These are phyloP conservation scores for Lochmaea capreae DNA, from an alignment of 2,888 invertebrate species.

Conservation along the genomic window DNA sequence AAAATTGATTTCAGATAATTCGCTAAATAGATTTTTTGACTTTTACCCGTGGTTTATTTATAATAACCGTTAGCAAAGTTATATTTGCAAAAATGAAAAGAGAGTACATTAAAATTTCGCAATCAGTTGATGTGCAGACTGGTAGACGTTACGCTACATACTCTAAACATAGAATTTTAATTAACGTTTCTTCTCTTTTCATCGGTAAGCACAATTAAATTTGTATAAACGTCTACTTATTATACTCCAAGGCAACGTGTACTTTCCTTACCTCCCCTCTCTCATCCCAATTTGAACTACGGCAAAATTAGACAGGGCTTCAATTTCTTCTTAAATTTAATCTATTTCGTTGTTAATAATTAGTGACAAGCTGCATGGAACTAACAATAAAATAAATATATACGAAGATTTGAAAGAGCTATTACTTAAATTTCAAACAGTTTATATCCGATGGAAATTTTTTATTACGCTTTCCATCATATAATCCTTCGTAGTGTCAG, in stretches of 20 bases:
- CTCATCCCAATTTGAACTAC: slow-evolving; percentile 34
- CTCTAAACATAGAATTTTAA: slow-evolving; percentile 36
- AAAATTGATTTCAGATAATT: too few species aligned
- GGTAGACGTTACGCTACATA: slow-evolving; percentile 28
- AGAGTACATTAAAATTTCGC: slow-evolving; percentile 4
- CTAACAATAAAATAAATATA: too few species aligned
- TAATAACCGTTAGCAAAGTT: background rate
- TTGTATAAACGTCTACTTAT: slow-evolving; percentile 40
- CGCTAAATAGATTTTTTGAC: background rate
- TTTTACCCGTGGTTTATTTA: background rate
- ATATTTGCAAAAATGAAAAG: background rate
- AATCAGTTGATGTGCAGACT: slow-evolving; percentile 12
- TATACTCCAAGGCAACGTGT: slow-evolving; percentile 39
- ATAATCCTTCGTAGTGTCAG: too few species aligned
- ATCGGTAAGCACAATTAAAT: slow-evolving; percentile 42
- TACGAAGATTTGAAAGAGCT: too few species aligned
- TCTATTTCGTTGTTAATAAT: too few species aligned
- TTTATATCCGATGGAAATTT: too few species aligned
- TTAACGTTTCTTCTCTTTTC: slow-evolving; percentile 43
- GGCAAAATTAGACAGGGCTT: slow-evolving; percentile 28
- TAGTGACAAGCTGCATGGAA: too few species aligned
- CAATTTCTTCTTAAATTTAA: background rate
- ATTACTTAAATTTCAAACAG: too few species aligned
- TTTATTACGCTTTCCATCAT: too few species aligned
- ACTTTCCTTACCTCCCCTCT: slow-evolving; percentile 27